Percentiles rank a stretch among this genome's conserved stretches.
Evolutionary conservation across 2,113 vertebrate genomes (phyloP).

Genomic region (Tor tambroides): DNA sequence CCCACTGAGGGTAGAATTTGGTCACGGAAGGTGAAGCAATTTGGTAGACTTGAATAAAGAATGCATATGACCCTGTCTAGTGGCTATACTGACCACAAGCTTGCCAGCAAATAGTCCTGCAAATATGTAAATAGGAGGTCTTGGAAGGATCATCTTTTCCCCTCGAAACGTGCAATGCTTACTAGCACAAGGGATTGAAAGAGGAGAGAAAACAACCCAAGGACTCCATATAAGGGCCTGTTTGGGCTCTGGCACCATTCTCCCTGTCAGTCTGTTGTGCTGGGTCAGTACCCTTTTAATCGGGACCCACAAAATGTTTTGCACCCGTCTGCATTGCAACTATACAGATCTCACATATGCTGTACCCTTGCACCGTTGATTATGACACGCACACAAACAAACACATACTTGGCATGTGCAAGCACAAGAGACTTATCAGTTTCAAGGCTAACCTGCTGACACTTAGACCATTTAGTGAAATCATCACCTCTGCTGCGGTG

Average conservation of each 20-base stretch:
- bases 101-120: conserved; percentile 75
- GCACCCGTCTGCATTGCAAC: conserved; percentile 24
- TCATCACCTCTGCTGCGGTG: conserved; percentile 63
- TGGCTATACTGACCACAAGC: conserved; percentile 70
- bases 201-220: conserved; percentile 76
- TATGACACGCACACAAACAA: conserved; percentile 6
- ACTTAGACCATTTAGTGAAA: conserved; percentile 47
- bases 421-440: conserved; percentile 42
- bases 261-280: conserved; percentile 76
- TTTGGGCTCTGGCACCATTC: conserved; percentile 76
- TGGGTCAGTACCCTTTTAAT: conserved; percentile 70
- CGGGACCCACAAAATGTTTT: conserved; percentile 33
- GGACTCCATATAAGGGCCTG: conserved; percentile 80
- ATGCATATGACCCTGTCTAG: conserved; percentile 72
- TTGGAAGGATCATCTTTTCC: conserved; percentile 78
- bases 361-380: conserved; percentile 37
- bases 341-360: conserved; percentile 37
- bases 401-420: background rate
- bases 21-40: conserved; percentile 41
- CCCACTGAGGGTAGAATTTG: background rate
- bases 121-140: conserved; percentile 86
- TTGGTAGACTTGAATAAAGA: conserved; percentile 48
- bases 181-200: conserved; percentile 71
- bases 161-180: conserved; percentile 63
- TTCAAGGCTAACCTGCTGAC: conserved; percentile 42